Evolutionary conservation across 2,888 invertebrate genomes (phyloP).

Genomic region (Scrobipalpa atriplicella): DNA sequence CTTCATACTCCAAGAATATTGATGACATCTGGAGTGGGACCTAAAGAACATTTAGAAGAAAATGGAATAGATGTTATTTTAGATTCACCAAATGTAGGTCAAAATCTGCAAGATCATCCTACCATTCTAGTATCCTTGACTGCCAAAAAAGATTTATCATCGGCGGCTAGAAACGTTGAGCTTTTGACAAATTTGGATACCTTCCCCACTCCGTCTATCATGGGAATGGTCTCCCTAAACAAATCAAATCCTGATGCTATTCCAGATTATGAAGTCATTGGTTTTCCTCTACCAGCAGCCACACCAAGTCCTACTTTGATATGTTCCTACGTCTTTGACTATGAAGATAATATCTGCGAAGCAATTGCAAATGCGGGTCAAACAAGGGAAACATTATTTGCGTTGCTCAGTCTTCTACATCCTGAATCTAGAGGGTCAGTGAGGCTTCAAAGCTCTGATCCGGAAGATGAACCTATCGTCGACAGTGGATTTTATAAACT

Average conservation of each 20-base stretch:
- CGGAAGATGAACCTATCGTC: constrained; percentile 48
- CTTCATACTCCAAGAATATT: constrained; percentile 58
- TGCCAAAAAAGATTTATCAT: constrained; percentile 37
- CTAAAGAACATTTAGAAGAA: constrained; percentile 50
- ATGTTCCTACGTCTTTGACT: constrained; percentile 45
- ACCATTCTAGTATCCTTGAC: constrained; percentile 47
- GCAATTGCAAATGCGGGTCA: constrained; percentile 42
- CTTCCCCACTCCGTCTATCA: constrained; percentile 50
- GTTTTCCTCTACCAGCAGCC: constrained; percentile 43
- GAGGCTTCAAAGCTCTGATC: constrained; percentile 47
- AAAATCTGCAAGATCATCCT: constrained; percentile 59
- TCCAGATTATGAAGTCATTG: constrained; percentile 58
- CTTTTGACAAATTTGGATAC: constrained; percentile 41
- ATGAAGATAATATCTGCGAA: constrained; percentile 48
- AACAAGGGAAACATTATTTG: constrained; percentile 38
- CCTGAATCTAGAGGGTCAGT: constrained; percentile 55
- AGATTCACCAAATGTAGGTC: constrained; percentile 54
- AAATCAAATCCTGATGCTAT: constrained; percentile 52
- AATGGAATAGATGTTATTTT: constrained; percentile 46
- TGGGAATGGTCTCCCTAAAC: constrained; percentile 54
- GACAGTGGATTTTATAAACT: constrained; percentile 49
- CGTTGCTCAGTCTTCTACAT: constrained; percentile 46
- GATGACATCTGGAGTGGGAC: constrained; percentile 64
- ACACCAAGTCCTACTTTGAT: constrained; percentile 44
- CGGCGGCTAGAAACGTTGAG: constrained; percentile 43